Evolutionary conservation across 2,888 invertebrate species (phyloP).

Genomic region (Callinectes sapidus): DNA sequence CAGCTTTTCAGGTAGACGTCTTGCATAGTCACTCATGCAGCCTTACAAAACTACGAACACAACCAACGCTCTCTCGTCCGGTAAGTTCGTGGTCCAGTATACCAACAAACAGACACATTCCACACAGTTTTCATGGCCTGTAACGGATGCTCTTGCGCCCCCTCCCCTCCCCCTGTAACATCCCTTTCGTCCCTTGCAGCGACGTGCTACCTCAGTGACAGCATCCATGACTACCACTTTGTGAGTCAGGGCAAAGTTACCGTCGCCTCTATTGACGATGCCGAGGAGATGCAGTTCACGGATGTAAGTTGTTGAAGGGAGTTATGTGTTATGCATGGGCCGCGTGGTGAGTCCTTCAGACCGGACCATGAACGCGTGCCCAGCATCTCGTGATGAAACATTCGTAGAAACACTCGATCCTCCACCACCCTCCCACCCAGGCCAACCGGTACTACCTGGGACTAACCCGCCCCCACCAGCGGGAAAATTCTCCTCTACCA

Average conservation of each 20-base stretch:
- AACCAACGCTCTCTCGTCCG: not conserved
- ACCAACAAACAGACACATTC: not conserved
- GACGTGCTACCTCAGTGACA: conserved; percentile 78
- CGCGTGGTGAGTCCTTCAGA: not conserved
- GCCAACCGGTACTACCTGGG: not conserved
- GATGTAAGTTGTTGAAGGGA: conserved; percentile 76
- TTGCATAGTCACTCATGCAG: not conserved
- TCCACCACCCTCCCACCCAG: not conserved
- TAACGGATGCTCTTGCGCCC: not conserved
- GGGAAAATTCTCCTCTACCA: not conserved
- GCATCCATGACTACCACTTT: conserved; percentile 78
- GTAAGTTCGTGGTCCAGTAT: not conserved
- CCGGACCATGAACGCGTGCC: not conserved
- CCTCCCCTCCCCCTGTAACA: conserved; percentile 1
- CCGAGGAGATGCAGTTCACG: conserved; percentile 88
- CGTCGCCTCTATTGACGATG: conserved; percentile 93
- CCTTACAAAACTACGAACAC: no score
- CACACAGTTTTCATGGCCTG: not conserved
- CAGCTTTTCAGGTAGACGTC: not conserved
- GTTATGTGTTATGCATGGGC: not conserved
- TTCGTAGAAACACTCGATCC: conserved; percentile 13
- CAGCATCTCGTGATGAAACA: not conserved
- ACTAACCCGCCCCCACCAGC: not conserved
- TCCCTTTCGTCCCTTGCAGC: conserved; percentile 60
- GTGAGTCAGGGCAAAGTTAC: conserved; percentile 80